Percentiles rank a stretch among this genome's conserved stretches.
Conservation (phyloP, 2,113 vertebrate species). For the Ameiurus melas region DNA sequence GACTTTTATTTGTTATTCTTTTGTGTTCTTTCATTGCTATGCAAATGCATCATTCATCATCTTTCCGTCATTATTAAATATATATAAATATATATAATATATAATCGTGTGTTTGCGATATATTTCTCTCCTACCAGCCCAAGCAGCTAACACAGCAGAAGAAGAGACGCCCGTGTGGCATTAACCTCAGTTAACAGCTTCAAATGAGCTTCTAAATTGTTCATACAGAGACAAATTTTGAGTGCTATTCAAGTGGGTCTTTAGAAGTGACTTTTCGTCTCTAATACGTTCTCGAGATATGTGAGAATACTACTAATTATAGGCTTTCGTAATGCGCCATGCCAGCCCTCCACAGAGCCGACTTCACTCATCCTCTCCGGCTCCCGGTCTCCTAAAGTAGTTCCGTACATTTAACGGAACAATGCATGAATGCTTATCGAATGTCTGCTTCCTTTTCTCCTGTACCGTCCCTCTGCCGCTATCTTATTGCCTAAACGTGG, state of each 20-base stretch:
- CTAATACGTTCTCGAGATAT: constrained; percentile 69
- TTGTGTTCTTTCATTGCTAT: not conserved
- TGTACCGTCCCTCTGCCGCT: constrained; percentile 28
- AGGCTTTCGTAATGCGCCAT: constrained; percentile 64
- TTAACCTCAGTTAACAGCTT: constrained; percentile 71
- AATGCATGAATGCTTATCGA: constrained; percentile 64
- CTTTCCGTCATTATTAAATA: not conserved
- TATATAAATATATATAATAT: no score
- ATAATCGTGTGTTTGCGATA: constrained; percentile 19
- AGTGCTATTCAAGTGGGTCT: constrained; percentile 71
- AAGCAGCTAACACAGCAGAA: constrained; percentile 61
- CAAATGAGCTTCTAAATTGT: constrained; percentile 71
- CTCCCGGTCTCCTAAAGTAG: constrained; percentile 22
- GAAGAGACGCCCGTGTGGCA: constrained; percentile 66
- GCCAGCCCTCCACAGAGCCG: constrained; percentile 54
- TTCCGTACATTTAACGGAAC: constrained; percentile 57
- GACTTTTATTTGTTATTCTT: no score
- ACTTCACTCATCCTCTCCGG: constrained; percentile 51
- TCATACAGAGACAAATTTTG: constrained; percentile 65
- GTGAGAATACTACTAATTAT: constrained; percentile 72
- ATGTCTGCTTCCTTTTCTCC: constrained; percentile 62
- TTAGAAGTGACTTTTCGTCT: constrained; percentile 64
- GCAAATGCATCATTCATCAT: not conserved
- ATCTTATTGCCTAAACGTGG: not conserved
- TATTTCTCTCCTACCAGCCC: constrained; percentile 31